Conservation (phyloP, 2,888 invertebrate genomes). For the Lymantria dispar region DNA sequence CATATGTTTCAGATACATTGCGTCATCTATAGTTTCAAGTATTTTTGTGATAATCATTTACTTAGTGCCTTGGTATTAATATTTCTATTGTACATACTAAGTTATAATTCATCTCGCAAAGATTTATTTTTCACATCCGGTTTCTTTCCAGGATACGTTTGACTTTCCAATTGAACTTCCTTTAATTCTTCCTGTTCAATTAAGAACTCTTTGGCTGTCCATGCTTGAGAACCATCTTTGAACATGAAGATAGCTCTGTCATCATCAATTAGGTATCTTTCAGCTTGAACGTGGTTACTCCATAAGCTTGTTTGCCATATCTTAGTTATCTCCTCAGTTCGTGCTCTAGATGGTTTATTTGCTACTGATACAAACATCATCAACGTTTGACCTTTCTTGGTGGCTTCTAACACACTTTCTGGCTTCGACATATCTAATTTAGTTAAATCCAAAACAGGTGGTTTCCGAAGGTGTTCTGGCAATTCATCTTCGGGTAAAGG, state of each 20-base stretch:
- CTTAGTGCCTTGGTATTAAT: constrained; percentile 37
- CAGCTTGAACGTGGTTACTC: constrained; percentile 98
- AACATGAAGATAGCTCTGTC: constrained; percentile 97
- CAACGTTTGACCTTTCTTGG: constrained; percentile 96
- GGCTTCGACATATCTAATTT: constrained; percentile 89
- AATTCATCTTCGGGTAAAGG: constrained; percentile 96
- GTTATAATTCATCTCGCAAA: constrained; percentile 69
- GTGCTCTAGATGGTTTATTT: constrained; percentile 87
- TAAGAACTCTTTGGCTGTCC: constrained; percentile 96
- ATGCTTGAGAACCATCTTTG: constrained; percentile 97
- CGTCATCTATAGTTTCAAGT: too few species aligned
- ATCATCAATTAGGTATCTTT: constrained; percentile 96
- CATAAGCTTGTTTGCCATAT: constrained; percentile 97
- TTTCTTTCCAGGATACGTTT: constrained; percentile 90
- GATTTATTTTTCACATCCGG: constrained; percentile 72
- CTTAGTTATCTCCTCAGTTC: constrained; percentile 93
- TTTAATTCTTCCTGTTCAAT: constrained; percentile 93
- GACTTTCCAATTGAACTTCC: constrained; percentile 94
- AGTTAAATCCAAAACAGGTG: constrained; percentile 89
- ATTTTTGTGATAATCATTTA: too few species aligned
- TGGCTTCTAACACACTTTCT: constrained; percentile 91
- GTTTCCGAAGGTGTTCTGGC: constrained; percentile 94
- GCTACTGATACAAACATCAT: constrained; percentile 97
- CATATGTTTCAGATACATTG: too few species aligned
- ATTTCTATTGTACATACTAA: not conserved